These are phyloP conservation scores for Acanthococcus lagerstroemiae DNA, from an alignment of 2,888 invertebrate genomes.

Conservation along the genomic window DNA sequence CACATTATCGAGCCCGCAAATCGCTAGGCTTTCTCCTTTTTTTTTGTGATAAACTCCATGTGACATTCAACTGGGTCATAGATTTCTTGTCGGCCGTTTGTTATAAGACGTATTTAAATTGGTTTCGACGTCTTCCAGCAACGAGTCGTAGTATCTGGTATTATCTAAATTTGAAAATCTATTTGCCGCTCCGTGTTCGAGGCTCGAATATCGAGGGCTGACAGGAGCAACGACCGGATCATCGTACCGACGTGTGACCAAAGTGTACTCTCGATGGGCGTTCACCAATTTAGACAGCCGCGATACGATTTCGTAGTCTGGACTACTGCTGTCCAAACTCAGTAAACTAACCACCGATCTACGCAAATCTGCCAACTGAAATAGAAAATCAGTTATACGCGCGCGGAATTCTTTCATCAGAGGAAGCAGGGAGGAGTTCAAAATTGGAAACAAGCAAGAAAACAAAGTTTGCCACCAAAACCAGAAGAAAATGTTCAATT, in stretches of 20 bases:
- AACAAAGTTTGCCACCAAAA: no score
- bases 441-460: no score
- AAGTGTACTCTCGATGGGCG: conserved; percentile 76
- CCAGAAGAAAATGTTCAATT: no score
- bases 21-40: no score
- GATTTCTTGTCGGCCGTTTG: conserved; percentile 45
- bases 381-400: no score
- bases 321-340: conserved; percentile 59
- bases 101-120: conserved; percentile 51
- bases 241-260: conserved; percentile 66
- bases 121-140: conserved; percentile 54
- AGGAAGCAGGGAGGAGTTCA: no score
- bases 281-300: conserved; percentile 73
- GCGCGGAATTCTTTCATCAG: no score
- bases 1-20: no score
- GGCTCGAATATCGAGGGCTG: conserved; percentile 40
- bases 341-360: conserved; percentile 62
- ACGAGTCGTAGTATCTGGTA: conserved; percentile 59
- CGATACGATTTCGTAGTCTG: conserved; percentile 65
- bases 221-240: conserved; percentile 45
- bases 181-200: conserved; percentile 40
- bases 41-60: no score
- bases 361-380: conserved; percentile 60
- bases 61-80: no score
- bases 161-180: conserved; percentile 52